Conservation (phyloP, 2,797 vertebrate species). For the Neoniphon sammara region DNA sequence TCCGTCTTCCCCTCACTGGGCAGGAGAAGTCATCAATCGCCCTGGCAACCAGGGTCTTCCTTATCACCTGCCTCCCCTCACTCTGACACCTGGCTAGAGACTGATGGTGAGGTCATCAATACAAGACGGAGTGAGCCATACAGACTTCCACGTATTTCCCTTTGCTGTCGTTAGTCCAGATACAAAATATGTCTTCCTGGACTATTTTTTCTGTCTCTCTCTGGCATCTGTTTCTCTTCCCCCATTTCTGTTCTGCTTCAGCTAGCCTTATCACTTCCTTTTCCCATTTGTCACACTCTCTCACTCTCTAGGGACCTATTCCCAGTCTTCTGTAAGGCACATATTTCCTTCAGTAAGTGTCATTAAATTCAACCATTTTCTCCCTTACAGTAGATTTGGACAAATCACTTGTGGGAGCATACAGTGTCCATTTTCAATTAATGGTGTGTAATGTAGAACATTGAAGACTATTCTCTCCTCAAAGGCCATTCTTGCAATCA, state of each 20-base stretch:
- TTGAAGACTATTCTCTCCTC: slow-evolving; percentile 31
- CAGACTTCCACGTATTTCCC: slow-evolving; percentile 48
- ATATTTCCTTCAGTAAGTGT: slow-evolving; percentile 50
- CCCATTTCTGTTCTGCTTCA: slow-evolving; percentile 48
- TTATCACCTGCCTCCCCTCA: slow-evolving; percentile 69
- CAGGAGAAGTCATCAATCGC: slow-evolving; percentile 70
- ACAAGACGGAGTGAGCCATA: slow-evolving; percentile 37
- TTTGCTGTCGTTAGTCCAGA: slow-evolving; percentile 16
- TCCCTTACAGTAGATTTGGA: slow-evolving; percentile 39
- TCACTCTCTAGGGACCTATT: slow-evolving; percentile 52
- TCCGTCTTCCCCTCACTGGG: slow-evolving; percentile 43
- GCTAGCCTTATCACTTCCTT: slow-evolving; percentile 47
- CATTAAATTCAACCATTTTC: slow-evolving; percentile 56
- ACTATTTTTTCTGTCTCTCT: slow-evolving; percentile 24
- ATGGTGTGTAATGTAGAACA: slow-evolving; percentile 12
- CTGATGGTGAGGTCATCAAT: slow-evolving; percentile 63
- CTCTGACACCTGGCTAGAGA: slow-evolving; percentile 58
- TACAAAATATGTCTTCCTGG: slow-evolving; percentile 16
- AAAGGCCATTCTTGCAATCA: slow-evolving; percentile 18
- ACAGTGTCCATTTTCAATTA: slow-evolving; percentile 32
- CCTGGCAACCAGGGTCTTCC: slow-evolving; percentile 55
- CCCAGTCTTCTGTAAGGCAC: slow-evolving; percentile 45
- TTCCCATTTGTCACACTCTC: slow-evolving; percentile 56
- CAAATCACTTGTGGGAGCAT: slow-evolving; percentile 44
- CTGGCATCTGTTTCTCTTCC: slow-evolving; percentile 32